A percentile compares a stretch with the other conserved stretches of the same genome.
These are phyloP conservation scores for Cyphomyrmex costatus DNA, from an alignment of 1,140 invertebrate species.

Conservation along the genomic window DNA sequence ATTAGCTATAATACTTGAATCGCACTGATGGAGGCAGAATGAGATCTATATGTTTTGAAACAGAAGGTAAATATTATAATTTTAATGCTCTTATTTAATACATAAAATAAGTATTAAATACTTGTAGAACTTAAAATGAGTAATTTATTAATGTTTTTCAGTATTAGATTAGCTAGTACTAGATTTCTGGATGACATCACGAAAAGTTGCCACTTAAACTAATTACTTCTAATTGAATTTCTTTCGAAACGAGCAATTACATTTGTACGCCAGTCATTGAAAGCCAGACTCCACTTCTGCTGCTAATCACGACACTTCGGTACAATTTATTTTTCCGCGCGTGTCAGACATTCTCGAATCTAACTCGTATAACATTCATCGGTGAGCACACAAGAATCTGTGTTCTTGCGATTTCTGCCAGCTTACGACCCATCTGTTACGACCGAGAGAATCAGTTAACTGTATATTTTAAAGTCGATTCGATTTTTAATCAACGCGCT, in stretches of 20 bases:
- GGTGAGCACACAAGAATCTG: not conserved
- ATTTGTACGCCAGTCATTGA: constrained; percentile 4
- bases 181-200: no score
- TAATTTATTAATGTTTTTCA: no score
- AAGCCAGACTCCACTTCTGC: not conserved
- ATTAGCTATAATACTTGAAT: not conserved
- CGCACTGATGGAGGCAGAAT: not conserved
- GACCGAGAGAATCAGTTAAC: not conserved
- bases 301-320: constrained; percentile 21
- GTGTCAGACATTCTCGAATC: constrained; percentile 28
- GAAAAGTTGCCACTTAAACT: not conserved
- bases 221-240: constrained; percentile 38
- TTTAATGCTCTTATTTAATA: no score
- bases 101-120: no score
- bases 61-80: no score
- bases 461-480: constrained; percentile 39
- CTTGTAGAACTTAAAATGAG: no score
- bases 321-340: constrained; percentile 5
- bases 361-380: not conserved
- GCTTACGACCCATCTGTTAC: constrained; percentile 12
- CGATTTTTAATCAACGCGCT: constrained; percentile 16
- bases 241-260: constrained; percentile 20
- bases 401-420: constrained; percentile 1
- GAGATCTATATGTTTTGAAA: not conserved
- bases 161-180: no score